Percentiles rank a stretch among this genome's conserved stretches.
Conservation (phyloP, 2,113 vertebrate species). For the Daboia siamensis region DNA sequence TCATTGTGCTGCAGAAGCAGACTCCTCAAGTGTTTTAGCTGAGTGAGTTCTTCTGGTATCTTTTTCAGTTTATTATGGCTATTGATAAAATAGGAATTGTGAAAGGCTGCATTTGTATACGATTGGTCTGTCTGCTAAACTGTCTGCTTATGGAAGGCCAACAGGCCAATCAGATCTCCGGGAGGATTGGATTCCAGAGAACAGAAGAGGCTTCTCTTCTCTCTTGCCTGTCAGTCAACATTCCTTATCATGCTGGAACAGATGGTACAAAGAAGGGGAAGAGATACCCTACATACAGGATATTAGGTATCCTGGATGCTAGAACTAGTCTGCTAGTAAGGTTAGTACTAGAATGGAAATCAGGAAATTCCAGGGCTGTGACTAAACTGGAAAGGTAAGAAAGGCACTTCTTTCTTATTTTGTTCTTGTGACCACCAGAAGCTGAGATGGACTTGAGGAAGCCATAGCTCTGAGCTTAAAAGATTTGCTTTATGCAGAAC, state of each 20-base stretch:
- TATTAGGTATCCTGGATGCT: neutral
- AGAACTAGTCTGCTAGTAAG: neutral
- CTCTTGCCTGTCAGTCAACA: neutral
- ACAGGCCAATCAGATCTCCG: neutral
- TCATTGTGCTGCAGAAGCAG: conserved; percentile 88
- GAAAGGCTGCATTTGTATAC: neutral
- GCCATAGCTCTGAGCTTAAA: neutral
- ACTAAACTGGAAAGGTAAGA: neutral
- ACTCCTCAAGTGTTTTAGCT: conserved; percentile 75
- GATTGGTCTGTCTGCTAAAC: neutral
- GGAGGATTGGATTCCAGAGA: neutral
- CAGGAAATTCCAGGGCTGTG: neutral
- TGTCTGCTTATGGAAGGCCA: neutral
- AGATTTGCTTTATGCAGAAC: neutral
- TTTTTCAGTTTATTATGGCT: conserved; percentile 88
- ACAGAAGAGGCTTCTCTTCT: neutral
- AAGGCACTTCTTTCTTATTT: neutral
- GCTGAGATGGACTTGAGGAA: neutral
- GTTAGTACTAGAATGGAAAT: neutral
- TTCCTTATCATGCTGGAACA: neutral
- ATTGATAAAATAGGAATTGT: conserved; percentile 9
- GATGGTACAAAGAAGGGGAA: neutral
- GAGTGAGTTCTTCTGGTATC: conserved; percentile 77
- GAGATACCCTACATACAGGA: neutral
- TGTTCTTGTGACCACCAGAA: neutral